These are phyloP conservation scores for Sardinella longiceps DNA, from an alignment of 2,797 vertebrate genomes.

Conservation along the genomic window DNA sequence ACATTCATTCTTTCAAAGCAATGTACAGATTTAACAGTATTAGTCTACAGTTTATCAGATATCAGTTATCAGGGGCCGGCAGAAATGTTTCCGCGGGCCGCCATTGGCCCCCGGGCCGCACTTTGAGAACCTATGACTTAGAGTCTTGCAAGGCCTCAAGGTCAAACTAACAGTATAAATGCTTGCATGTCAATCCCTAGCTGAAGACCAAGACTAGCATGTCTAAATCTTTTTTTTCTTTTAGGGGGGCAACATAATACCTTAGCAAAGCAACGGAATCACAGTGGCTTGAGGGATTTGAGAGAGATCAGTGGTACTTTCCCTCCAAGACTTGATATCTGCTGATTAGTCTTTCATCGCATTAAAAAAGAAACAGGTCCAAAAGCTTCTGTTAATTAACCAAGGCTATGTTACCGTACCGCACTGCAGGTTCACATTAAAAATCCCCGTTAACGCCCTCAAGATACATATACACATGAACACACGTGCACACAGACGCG, in stretches of 20 bases:
- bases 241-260: neutral
- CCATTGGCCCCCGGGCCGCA: too few relatives aligned
- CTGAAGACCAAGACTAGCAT: neutral
- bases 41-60: too few relatives aligned
- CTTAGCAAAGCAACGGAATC: neutral
- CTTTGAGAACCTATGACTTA: too few relatives aligned
- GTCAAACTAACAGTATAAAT: neutral
- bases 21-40: too few relatives aligned
- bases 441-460: conserved; percentile 55
- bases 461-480: conserved; percentile 44
- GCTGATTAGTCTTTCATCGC: conserved; percentile 22
- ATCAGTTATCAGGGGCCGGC: too few relatives aligned
- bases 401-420: conserved; percentile 54
- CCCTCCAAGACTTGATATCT: conserved; percentile 14
- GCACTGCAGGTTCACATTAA: conserved; percentile 51
- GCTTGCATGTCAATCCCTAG: neutral
- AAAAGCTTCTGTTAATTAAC: conserved; percentile 44
- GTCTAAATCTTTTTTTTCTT: neutral
- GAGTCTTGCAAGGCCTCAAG: neutral
- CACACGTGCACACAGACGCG: conserved; percentile 1
- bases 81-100: too few relatives aligned
- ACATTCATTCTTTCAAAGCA: too few relatives aligned
- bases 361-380: neutral
- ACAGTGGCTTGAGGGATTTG: neutral
- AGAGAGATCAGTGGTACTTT: conserved; percentile 22